phyloP scores from a whole-genome alignment of 2,888 invertebrate species.

The Copidosoma aretas region DNA sequence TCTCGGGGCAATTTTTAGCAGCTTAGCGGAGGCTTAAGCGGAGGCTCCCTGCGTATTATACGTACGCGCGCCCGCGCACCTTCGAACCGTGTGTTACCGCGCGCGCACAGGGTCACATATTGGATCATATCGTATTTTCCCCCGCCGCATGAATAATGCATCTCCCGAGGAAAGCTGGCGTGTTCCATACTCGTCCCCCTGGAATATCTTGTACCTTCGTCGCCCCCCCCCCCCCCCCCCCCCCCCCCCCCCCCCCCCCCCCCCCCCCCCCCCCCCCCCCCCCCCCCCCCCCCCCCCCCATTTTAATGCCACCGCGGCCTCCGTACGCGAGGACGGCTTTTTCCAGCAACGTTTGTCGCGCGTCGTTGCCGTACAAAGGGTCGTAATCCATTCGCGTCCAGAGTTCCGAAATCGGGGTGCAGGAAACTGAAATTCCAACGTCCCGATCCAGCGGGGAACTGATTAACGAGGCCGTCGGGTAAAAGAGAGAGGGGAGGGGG shows the following conservation, averaged over 20 bases:
- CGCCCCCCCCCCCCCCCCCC: neutral
- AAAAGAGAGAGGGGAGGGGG: neutral
- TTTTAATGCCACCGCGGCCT: constrained; percentile 31
- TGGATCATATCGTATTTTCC: constrained; percentile 63
- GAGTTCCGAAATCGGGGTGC: too few species aligned
- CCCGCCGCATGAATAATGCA: constrained; percentile 62
- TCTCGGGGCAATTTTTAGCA: constrained; percentile 60
- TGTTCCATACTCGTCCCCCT: constrained; percentile 31
- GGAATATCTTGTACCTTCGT: constrained; percentile 2
- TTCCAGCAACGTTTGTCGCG: too few species aligned
- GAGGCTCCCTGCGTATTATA: constrained; percentile 23
- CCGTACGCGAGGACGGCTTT: too few species aligned
- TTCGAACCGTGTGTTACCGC: constrained; percentile 17
- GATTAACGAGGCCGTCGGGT: neutral
- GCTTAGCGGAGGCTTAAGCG: constrained; percentile 52
- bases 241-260: neutral
- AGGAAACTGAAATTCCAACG: neutral
- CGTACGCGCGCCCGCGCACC: constrained; percentile 15
- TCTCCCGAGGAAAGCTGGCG: constrained; percentile 46
- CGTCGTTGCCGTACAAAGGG: too few species aligned
- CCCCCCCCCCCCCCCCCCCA: constrained; percentile 30
- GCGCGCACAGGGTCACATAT: constrained; percentile 55
- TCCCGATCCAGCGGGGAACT: constrained; percentile 9
- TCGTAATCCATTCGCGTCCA: too few species aligned
- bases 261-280: constrained; percentile 25